Evolutionary conservation across 1,140 invertebrate species (phyloP).

Genomic region (Tetramorium parvispinum): DNA sequence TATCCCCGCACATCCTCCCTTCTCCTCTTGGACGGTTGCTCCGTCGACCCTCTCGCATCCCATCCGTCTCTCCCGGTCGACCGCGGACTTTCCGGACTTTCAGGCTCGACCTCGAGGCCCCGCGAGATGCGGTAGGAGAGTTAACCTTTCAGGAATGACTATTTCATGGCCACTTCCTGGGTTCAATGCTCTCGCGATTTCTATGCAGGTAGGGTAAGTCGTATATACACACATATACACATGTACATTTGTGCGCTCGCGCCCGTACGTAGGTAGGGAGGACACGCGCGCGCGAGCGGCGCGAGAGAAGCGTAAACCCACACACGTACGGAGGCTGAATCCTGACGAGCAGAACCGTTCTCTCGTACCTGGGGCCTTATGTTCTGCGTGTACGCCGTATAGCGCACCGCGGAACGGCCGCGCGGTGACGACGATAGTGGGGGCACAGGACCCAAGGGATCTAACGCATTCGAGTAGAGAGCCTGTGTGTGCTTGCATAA

Average conservation of each 20-base stretch:
- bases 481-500: conserved; percentile 82
- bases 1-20: neutral
- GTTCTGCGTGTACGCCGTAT: conserved; percentile 71
- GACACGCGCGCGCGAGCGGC: conserved; percentile 18
- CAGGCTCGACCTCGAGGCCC: conserved; percentile 74
- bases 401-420: conserved; percentile 52
- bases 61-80: conserved; percentile 66
- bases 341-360: conserved; percentile 70
- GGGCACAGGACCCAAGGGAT: conserved; percentile 71
- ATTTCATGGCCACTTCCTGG: conserved; percentile 84
- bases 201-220: conserved; percentile 78
- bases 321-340: conserved; percentile 67
- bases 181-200: conserved; percentile 83
- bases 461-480: conserved; percentile 81
- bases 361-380: conserved; percentile 69
- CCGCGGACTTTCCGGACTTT: conserved; percentile 74
- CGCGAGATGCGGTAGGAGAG: conserved; percentile 78
- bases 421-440: conserved; percentile 22
- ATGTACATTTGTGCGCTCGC: conserved; percentile 27
- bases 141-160: conserved; percentile 84
- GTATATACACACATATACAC: conserved; percentile 38
- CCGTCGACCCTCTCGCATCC: conserved; percentile 57
- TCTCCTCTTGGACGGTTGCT: conserved; percentile 27
- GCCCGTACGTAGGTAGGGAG: conserved; percentile 44
- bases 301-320: conserved; percentile 64